phyloP scores from a whole-genome alignment of 2,113 vertebrate genomes.

The Petrocephalus microphthalmus region DNA sequence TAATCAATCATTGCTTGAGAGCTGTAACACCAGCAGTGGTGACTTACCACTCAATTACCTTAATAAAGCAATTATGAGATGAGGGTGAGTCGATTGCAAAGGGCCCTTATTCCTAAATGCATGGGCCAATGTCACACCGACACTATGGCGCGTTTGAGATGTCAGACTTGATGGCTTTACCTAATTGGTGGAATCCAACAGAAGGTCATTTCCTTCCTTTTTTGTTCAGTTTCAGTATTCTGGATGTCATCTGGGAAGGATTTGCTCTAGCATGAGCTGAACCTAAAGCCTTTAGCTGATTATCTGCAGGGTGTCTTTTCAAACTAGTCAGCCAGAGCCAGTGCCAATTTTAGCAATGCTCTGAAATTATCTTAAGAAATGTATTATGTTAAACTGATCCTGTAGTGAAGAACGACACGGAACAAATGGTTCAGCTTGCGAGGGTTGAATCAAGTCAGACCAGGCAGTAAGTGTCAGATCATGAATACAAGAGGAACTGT shows the following conservation, averaged over 20 bases:
- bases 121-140: background rate
- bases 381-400: background rate
- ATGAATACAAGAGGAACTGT: background rate
- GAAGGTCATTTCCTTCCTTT: background rate
- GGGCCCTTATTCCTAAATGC: background rate
- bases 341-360: background rate
- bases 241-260: background rate
- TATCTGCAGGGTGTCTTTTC: background rate
- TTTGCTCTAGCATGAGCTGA: background rate
- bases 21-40: background rate
- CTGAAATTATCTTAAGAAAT: background rate
- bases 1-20: background rate
- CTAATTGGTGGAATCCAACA: background rate
- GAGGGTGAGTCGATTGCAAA: background rate
- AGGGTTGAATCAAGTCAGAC: background rate
- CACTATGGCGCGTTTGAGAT: background rate
- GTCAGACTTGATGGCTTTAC: background rate
- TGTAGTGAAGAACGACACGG: background rate
- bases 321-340: background rate
- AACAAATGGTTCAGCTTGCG: background rate
- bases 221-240: background rate
- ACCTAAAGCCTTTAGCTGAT: background rate
- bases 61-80: background rate
- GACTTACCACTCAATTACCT: background rate
- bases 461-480: background rate